Evolutionary conservation across 2,797 vertebrate genomes (phyloP).

Genomic region (Pagetopsis macropterus): DNA sequence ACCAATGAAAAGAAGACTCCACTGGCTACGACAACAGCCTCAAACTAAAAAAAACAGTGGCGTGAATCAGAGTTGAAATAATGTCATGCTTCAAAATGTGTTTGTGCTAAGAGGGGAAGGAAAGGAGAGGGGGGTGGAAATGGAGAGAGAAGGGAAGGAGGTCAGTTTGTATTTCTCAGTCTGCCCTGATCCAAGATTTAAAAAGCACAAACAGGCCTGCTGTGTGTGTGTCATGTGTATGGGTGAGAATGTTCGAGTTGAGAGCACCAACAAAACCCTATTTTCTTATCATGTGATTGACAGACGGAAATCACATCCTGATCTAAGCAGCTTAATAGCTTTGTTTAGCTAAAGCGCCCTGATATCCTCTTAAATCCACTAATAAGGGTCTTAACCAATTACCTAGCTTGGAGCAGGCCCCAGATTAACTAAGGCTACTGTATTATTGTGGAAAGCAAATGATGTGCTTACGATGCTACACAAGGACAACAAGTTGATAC

Average conservation of each 20-base stretch:
- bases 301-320: constrained; percentile 74
- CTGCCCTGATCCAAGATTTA: constrained; percentile 45
- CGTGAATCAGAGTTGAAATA: constrained; percentile 76
- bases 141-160: constrained; percentile 27
- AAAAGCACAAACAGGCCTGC: constrained; percentile 16
- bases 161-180: constrained; percentile 58
- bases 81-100: constrained; percentile 83
- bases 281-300: constrained; percentile 74
- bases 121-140: constrained; percentile 12
- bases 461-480: constrained; percentile 60
- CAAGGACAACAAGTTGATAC: constrained; percentile 55
- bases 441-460: constrained; percentile 69
- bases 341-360: constrained; percentile 69
- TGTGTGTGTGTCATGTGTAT: neutral
- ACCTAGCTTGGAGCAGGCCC: constrained; percentile 63
- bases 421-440: constrained; percentile 65
- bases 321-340: constrained; percentile 82
- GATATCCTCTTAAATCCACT: constrained; percentile 77
- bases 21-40: constrained; percentile 67
- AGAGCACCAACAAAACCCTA: constrained; percentile 49
- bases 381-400: constrained; percentile 79
- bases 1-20: constrained; percentile 69
- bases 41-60: constrained; percentile 70
- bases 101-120: constrained; percentile 60
- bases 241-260: constrained; percentile 51